Percentiles rank a stretch among this genome's conserved stretches.
Evolutionary conservation across 2,888 invertebrate genomes (phyloP).

Genomic region (Dascillus cervinus): DNA sequence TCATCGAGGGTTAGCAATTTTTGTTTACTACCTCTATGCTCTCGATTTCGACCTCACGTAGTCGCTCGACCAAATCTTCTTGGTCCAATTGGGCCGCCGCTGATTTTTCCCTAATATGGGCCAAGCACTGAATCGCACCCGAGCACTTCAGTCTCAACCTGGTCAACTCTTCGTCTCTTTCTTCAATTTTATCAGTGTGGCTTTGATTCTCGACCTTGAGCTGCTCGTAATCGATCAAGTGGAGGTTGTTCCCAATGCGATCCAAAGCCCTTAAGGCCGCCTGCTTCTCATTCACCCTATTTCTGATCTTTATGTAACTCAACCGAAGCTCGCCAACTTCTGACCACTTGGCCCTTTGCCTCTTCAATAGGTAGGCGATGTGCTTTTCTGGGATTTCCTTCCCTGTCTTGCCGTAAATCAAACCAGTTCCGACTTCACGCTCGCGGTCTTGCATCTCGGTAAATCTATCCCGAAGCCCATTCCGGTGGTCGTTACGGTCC

Average conservation of each 20-base stretch:
- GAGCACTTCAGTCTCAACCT: constrained; percentile 44
- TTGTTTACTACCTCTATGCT: constrained; percentile 19
- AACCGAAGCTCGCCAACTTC: constrained; percentile 31
- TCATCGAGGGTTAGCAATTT: not conserved
- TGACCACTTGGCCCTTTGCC: constrained; percentile 27
- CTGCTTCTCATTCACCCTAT: constrained; percentile 31
- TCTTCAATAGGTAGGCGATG: constrained; percentile 27
- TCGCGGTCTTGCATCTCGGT: constrained; percentile 27
- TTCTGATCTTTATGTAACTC: constrained; percentile 31
- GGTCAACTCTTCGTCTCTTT: constrained; percentile 47
- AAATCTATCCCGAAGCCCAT: constrained; percentile 22
- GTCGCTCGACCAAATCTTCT: constrained; percentile 20
- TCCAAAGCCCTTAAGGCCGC: constrained; percentile 33
- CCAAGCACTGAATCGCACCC: constrained; percentile 44
- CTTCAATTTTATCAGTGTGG: constrained; percentile 49
- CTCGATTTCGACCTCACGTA: constrained; percentile 19
- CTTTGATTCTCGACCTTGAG: constrained; percentile 49
- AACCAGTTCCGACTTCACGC: constrained; percentile 31
- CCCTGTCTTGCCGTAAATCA: constrained; percentile 36
- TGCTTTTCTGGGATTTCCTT: constrained; percentile 33
- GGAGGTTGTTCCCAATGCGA: constrained; percentile 45
- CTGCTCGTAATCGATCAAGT: constrained; percentile 49
- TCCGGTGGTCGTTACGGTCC: constrained; percentile 20
- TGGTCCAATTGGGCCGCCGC: constrained; percentile 36
- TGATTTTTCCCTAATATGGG: constrained; percentile 48